Base-by-base conservation (phyloP, 2,113 vertebrate genomes). In the Hemibagrus wyckioides region DNA sequence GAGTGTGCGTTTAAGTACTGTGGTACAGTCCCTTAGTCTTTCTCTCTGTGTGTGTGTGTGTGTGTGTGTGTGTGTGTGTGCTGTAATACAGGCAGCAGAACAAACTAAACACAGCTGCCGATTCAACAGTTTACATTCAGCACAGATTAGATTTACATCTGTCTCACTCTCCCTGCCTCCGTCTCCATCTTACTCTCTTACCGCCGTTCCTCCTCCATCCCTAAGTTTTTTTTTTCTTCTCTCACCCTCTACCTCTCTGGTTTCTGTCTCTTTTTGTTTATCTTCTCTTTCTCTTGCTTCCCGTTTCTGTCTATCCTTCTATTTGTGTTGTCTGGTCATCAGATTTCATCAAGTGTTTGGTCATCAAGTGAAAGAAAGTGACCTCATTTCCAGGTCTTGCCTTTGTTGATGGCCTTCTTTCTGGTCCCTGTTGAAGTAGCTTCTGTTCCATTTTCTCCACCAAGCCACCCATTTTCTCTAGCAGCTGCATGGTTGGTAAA, bases 101-200 rank as follows among this genome's bases (percentile, higher is more conserved):
- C 75, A 86, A 79, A 86, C 85, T 50, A 65, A 85, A 79, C 84
- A 85, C 84, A 87, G 79, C 79, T 73, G 80, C 61, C 50, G 6
- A 75, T 59, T 73, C 65, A 30, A 79, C 57, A 79, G 69, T 85
- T 76, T 79, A 63, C 56, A 63, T 77, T 85, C 63, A 85, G 56
- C 41, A 79, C 28, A 65, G 21, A 79, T 77, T 57, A 48, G 56
- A 76, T 86, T 28, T 86, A 33, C 79, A 86, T 65, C 82, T 54
- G 61, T 54, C 39, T 54, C 56, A 85, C 83, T 14, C 23, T 79
- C 28, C 39, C 44, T 77, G 61, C 57, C 15, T 69, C 76, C n/a
- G 54, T 41, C 57, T 48, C 15, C 61, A 4, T 13, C 19, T 28
- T 19, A 28, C 4, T 79, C 88, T 65, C 82, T 84, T 33, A 52